A percentile compares a stretch with the other conserved stretches of the same genome.
Conservation (phyloP, 2,888 invertebrate species). For the Plebejus anna region DNA sequence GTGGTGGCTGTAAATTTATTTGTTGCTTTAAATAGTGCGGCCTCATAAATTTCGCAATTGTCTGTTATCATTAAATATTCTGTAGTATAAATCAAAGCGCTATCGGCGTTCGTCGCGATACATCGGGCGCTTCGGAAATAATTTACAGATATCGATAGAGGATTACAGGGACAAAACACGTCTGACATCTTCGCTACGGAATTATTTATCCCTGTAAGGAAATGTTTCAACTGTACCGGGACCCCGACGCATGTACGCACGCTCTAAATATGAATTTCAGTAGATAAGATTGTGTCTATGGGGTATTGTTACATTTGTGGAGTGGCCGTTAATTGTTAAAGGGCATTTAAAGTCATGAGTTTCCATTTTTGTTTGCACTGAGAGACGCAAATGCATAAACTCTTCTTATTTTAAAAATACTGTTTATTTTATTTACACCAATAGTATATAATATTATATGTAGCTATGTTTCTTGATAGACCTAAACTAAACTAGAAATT, state of each 20-base stretch:
- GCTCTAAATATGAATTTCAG: conserved; percentile 15
- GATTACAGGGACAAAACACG: conserved; percentile 48
- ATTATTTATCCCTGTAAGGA: conserved; percentile 40
- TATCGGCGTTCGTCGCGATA: conserved; percentile 65
- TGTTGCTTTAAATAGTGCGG: conserved; percentile 62
- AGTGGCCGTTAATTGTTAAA: not conserved
- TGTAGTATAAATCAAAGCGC: conserved; percentile 73
- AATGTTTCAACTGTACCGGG: conserved; percentile 37
- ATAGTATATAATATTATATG: too few species aligned
- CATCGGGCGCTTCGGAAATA: conserved; percentile 65
- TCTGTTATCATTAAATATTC: conserved; percentile 75
- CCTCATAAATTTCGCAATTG: conserved; percentile 76
- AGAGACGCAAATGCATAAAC: too few species aligned
- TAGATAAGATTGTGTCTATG: conserved; percentile 4
- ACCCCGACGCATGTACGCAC: not conserved
- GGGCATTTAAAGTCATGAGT: not conserved
- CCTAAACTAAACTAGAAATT: not conserved
- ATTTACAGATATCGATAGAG: conserved; percentile 65
- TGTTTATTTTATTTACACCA: too few species aligned
- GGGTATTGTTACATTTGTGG: conserved; percentile 2
- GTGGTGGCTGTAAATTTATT: conserved; percentile 70
- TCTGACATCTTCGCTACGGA: conserved; percentile 42
- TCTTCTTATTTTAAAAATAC: too few species aligned
- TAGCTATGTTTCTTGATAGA: not conserved
- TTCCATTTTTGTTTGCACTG: not conserved